A percentile compares a stretch with the other conserved stretches of the same genome.
These are phyloP conservation scores for Andrena trimmerana DNA, from an alignment of 2,888 invertebrate species.

Conservation along the genomic window DNA sequence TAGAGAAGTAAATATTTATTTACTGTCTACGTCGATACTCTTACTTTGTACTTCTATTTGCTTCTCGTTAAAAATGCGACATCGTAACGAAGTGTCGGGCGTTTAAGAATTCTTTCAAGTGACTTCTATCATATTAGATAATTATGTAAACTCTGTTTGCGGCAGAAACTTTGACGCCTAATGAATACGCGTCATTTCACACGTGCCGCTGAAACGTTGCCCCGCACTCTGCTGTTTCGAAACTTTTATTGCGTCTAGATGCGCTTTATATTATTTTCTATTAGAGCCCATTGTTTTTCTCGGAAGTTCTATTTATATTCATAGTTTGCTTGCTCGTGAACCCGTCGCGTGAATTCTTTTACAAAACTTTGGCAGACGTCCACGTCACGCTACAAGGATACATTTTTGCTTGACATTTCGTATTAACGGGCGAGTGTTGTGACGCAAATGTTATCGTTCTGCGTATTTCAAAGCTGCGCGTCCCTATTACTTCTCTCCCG, in stretches of 20 bases:
- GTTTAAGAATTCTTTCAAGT: too few relatives aligned
- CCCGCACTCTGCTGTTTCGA: background rate
- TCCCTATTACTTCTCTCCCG: background rate
- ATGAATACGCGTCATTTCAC: background rate
- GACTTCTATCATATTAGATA: too few relatives aligned
- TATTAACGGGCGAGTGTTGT: background rate
- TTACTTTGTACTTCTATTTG: too few relatives aligned
- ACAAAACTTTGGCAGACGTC: conserved; percentile 45
- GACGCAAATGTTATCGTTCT: background rate
- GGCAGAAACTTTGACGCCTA: too few relatives aligned
- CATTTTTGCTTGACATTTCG: conserved; percentile 5
- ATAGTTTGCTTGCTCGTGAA: conserved; percentile 50
- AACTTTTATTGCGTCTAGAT: background rate
- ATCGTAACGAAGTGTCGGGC: too few relatives aligned
- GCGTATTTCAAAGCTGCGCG: background rate
- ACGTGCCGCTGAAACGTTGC: background rate
- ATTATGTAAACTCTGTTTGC: too few relatives aligned
- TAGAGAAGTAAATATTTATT: too few relatives aligned
- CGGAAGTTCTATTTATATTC: conserved; percentile 56
- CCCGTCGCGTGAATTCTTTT: conserved; percentile 41
- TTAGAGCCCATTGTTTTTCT: conserved; percentile 13
- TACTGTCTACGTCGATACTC: too few relatives aligned
- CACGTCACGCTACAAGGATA: conserved; percentile 22
- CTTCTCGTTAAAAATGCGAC: too few relatives aligned
- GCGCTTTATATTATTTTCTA: background rate